Evolutionary conservation across 1,140 invertebrate species (phyloP), one percentile per base, ranked within the genome.

Genomic region (Pinna nobilis): DNA sequence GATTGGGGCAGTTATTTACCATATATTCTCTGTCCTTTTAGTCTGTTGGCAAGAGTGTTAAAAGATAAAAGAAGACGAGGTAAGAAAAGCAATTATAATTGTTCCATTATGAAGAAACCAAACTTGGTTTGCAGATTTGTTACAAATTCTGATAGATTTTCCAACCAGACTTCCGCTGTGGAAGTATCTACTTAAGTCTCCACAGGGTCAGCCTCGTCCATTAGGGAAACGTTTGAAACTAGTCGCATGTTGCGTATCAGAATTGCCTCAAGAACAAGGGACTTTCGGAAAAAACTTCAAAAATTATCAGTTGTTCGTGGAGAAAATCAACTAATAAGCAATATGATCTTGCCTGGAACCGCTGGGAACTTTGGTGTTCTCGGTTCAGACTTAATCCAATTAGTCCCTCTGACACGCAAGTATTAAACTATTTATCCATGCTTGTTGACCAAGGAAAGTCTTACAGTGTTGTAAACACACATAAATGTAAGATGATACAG

Each of bases 331-430:
- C 70, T 11, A 30, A 39, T 18, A 73, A 73, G 20, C 61, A 73
- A 37, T 73, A 73, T 28, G 60, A 73, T 25, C 39, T 73, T 23
- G 61, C 33, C 2, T 73, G 70, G 70, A 47, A 20, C 15, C 57
- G 41, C 32, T 72, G 60, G 51, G 35, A 35, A 15, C 37, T 65
- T 57, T 72, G 70, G 70, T 72, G 70, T 59, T 1, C 11, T 59
- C 13, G 59, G 49, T 23, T 30, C 18, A 57, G 59, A 33, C 20
- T 55, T 57, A n/a, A 51, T 72, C 0, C 39, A 9, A 44, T 44
- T 57, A 18, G n/a, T 33, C 50, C 61, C 41, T 57, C 70, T 72
- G 41, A 60, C 11, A 30, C 15, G 23, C 15, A 65, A 9, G 37
- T 72, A 15, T 35, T 72, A 32, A 35, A 20, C 25, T 72, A 55